Percentiles rank a stretch among this genome's conserved stretches.
Conservation (phyloP, 2,888 invertebrate species). For the Drosophila dives region DNA sequence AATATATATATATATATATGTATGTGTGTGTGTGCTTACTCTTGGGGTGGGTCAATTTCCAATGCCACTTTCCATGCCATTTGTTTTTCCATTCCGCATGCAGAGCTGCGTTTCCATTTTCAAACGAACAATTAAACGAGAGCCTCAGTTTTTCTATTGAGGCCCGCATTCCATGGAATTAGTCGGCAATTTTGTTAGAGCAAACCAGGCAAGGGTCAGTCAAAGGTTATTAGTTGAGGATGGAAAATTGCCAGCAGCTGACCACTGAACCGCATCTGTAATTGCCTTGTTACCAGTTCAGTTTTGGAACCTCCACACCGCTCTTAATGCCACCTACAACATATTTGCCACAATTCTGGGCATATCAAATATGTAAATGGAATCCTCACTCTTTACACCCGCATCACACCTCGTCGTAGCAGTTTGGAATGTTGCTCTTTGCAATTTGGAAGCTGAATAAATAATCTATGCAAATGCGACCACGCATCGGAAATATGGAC, state of each 20-base stretch:
- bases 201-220: constrained; percentile 49
- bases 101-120: constrained; percentile 41
- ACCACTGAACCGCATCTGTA: constrained; percentile 35
- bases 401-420: constrained; percentile 54
- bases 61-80: constrained; percentile 9
- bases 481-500: constrained; percentile 48
- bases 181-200: constrained; percentile 46
- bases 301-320: neutral
- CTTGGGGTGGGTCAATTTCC: constrained; percentile 3
- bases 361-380: constrained; percentile 49
- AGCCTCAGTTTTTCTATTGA: constrained; percentile 9
- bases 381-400: neutral
- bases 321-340: constrained; percentile 34
- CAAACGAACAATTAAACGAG: constrained; percentile 44
- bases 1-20: neutral
- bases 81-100: constrained; percentile 32
- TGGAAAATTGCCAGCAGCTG: constrained; percentile 33
- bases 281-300: constrained; percentile 51
- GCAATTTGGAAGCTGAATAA: constrained; percentile 73
- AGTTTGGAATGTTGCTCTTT: constrained; percentile 57
- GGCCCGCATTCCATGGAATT: constrained; percentile 77
- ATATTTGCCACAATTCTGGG: constrained; percentile 39
- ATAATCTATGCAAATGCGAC: constrained; percentile 67
- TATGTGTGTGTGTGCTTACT: neutral
- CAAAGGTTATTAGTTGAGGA: constrained; percentile 1